These are phyloP conservation scores for Pocillopora grandis DNA, from an alignment of 92 coral and sea anemone species.

Conservation along the genomic window DNA sequence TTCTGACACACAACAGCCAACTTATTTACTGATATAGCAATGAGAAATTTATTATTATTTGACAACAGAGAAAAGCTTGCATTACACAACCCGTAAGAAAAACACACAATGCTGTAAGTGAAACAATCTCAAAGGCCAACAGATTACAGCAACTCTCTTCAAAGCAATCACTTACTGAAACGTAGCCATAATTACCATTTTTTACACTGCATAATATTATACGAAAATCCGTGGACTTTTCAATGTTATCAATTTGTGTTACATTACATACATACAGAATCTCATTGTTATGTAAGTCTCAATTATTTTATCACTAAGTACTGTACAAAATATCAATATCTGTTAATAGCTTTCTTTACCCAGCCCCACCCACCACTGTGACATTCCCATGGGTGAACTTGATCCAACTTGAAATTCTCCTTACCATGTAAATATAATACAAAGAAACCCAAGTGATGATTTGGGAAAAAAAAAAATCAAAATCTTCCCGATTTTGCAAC, in stretches of 20 bases:
- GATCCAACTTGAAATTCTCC: not conserved
- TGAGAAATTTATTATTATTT: slow-evolving; percentile 37
- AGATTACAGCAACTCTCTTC: not conserved
- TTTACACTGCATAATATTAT: slow-evolving; percentile 13
- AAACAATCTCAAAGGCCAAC: not conserved
- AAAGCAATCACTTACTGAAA: not conserved
- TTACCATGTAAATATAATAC: not conserved
- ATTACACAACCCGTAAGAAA: slow-evolving; percentile 10
- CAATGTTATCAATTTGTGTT: slow-evolving; percentile 12
- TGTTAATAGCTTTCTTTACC: slow-evolving; percentile 28
- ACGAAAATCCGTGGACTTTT: slow-evolving; percentile 2
- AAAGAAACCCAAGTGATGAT: slow-evolving; percentile 9
- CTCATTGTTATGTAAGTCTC: slow-evolving; percentile 31
- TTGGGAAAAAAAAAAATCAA: not conserved
- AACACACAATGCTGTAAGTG: not conserved
- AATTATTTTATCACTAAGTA: slow-evolving; percentile 28
- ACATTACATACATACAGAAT: slow-evolving; percentile 30
- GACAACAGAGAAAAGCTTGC: slow-evolving; percentile 40
- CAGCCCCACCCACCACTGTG: slow-evolving; percentile 10
- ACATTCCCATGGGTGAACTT: slow-evolving; percentile 32
- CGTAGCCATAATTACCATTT: slow-evolving; percentile 1
- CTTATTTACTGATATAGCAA: slow-evolving; percentile 35
- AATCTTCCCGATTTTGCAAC: not conserved
- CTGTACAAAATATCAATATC: slow-evolving; percentile 43
- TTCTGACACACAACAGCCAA: not conserved